Evolutionary conservation across 2,888 invertebrate species (phyloP).

Genomic region (Drosophila gaucha): DNA sequence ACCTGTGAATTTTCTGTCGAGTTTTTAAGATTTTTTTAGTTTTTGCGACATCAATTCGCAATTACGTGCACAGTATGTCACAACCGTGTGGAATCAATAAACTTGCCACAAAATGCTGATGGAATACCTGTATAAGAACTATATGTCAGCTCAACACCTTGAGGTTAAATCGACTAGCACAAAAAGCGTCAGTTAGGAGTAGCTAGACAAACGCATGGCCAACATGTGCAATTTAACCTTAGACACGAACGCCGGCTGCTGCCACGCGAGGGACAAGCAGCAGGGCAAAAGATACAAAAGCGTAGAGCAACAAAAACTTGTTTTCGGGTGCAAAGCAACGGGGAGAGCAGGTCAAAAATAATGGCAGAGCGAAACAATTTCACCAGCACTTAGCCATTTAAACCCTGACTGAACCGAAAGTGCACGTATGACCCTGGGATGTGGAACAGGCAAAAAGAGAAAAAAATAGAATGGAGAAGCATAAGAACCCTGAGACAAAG

Average conservation of each 20-base stretch:
- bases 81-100: conserved; percentile 33
- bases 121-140: conserved; percentile 7
- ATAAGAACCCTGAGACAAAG: conserved; percentile 40
- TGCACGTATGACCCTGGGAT: conserved; percentile 71
- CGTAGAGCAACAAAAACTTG: conserved; percentile 21
- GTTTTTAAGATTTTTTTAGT: background rate
- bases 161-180: conserved; percentile 48
- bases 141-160: conserved; percentile 62
- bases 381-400: conserved; percentile 76
- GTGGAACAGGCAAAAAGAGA: conserved; percentile 13
- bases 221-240: conserved; percentile 71
- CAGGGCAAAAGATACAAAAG: conserved; percentile 22
- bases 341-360: conserved; percentile 45
- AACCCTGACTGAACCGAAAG: conserved; percentile 73
- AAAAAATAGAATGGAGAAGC: background rate
- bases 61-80: conserved; percentile 30
- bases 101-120: conserved; percentile 19
- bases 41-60: conserved; percentile 42
- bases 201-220: conserved; percentile 51
- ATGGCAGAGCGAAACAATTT: conserved; percentile 74
- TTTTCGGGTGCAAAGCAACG: background rate
- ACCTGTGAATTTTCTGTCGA: too few relatives aligned
- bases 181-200: conserved; percentile 39
- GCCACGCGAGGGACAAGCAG: background rate
- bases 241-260: conserved; percentile 48